These are phyloP conservation scores for Noctua janthe DNA, from an alignment of 2,888 invertebrate genomes.

Conservation along the genomic window DNA sequence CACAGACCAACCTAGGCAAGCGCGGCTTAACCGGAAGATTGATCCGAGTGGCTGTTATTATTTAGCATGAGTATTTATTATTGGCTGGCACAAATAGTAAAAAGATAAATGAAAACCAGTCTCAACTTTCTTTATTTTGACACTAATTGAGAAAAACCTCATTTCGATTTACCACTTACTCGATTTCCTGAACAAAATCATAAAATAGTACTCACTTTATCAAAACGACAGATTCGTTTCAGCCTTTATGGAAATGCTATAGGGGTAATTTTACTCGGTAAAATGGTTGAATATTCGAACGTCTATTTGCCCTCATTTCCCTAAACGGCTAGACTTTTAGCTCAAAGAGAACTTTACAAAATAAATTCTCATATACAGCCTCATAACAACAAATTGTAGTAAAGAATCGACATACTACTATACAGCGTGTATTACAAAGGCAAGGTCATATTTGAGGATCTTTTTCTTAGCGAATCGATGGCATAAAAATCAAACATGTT, in stretches of 20 bases:
- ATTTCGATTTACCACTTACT: neutral
- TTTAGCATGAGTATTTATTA: neutral
- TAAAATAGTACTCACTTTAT: slow-evolving; percentile 28
- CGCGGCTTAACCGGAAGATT: no score
- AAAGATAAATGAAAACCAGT: neutral
- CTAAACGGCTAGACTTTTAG: slow-evolving; percentile 20
- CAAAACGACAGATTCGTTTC: slow-evolving; percentile 14
- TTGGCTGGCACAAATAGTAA: neutral
- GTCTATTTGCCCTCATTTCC: slow-evolving; percentile 13
- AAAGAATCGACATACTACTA: slow-evolving; percentile 27
- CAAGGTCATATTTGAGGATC: neutral
- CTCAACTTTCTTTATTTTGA: neutral
- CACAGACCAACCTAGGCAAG: no score
- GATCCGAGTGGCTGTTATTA: no score
- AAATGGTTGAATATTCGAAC: slow-evolving; percentile 28
- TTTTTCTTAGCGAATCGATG: neutral
- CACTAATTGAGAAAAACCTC: neutral
- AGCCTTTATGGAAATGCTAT: slow-evolving; percentile 17
- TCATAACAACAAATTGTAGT: slow-evolving; percentile 40
- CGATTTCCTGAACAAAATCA: neutral
- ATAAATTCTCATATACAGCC: slow-evolving; percentile 13
- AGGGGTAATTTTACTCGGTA: slow-evolving; percentile 25
- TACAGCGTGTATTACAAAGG: neutral
- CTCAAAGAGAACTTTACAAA: slow-evolving; percentile 16
- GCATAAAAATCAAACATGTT: neutral